Conservation (phyloP, 2,113 vertebrate genomes). For the Tupaia chinensis region DNA sequence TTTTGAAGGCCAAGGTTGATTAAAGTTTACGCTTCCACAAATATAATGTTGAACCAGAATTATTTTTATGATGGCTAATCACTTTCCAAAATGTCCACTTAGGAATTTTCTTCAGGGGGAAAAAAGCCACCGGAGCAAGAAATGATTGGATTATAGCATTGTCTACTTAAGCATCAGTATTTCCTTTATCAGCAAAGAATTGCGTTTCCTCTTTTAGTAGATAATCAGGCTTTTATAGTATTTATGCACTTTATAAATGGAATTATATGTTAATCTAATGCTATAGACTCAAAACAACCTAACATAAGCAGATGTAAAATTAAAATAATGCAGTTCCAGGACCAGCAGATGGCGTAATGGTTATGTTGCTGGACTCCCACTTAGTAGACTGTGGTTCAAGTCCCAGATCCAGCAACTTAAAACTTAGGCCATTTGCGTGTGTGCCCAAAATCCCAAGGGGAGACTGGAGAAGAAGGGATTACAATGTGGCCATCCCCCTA, state of each 20-base stretch:
- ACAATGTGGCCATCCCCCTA: too few species aligned
- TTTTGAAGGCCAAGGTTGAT: constrained; percentile 7
- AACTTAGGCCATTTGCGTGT: too few species aligned
- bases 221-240: constrained; percentile 19
- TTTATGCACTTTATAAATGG: background rate
- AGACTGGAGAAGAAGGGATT: too few species aligned
- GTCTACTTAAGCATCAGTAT: background rate
- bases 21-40: constrained; percentile 44
- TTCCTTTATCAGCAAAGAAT: constrained; percentile 27
- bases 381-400: too few species aligned
- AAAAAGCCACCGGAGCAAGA: background rate
- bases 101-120: constrained; percentile 35
- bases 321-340: too few species aligned
- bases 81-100: background rate
- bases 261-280: constrained; percentile 50
- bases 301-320: background rate
- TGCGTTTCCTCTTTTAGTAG: constrained; percentile 32
- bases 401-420: too few species aligned
- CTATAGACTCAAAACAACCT: background rate
- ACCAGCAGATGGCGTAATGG: too few species aligned
- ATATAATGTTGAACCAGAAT: constrained; percentile 16
- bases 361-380: too few species aligned
- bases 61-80: constrained; percentile 22
- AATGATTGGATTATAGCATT: constrained; percentile 15
- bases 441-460: too few species aligned